Evolutionary conservation across 2,797 vertebrate species (phyloP).

Genomic region (Phrynocephalus guinanensis): DNA sequence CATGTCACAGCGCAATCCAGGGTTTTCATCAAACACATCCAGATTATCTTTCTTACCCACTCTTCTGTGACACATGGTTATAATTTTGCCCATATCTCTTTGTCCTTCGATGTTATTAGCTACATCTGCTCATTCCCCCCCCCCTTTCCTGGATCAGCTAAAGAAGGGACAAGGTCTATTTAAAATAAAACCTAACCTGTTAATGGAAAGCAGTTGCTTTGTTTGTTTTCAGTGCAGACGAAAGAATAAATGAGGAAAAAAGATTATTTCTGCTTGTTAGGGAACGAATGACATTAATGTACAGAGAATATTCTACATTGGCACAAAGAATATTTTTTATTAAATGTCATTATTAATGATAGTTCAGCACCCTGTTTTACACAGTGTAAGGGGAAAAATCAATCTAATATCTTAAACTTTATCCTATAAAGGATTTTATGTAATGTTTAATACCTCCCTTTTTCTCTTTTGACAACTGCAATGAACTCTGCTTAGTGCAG

Average conservation of each 20-base stretch:
- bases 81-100: constrained; percentile 80
- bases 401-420: constrained; percentile 83
- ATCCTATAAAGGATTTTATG: constrained; percentile 79
- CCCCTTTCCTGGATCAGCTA: constrained; percentile 60
- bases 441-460: constrained; percentile 82
- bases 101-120: constrained; percentile 76
- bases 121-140: constrained; percentile 78
- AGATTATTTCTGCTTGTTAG: constrained; percentile 75
- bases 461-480: constrained; percentile 79
- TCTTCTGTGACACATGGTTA: constrained; percentile 79
- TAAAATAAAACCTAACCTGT: constrained; percentile 41
- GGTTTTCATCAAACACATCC: constrained; percentile 79
- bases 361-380: constrained; percentile 74
- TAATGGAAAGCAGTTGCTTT: constrained; percentile 75
- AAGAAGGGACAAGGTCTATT: constrained; percentile 56
- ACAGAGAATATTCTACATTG: constrained; percentile 76
- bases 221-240: constrained; percentile 70
- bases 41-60: constrained; percentile 79
- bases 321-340: constrained; percentile 77
- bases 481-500: constrained; percentile 80
- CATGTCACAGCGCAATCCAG: constrained; percentile 73
- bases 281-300: constrained; percentile 70
- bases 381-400: constrained; percentile 78
- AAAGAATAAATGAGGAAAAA: constrained; percentile 71
- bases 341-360: constrained; percentile 78